Evolutionary conservation across 1,140 invertebrate species (phyloP).

Genomic region (Medauroidea extradentata): DNA sequence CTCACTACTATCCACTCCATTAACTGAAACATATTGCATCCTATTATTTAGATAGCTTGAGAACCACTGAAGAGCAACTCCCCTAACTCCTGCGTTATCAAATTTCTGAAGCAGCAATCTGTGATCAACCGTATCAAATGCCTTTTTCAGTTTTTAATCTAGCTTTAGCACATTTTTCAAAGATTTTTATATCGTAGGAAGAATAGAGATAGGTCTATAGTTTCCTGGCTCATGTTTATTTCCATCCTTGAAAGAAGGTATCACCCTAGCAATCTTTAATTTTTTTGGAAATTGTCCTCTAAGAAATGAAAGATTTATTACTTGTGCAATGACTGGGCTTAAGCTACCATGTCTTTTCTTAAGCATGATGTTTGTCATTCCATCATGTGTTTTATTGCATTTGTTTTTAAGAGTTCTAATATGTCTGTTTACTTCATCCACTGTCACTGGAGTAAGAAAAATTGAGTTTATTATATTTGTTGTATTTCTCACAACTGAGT

Average conservation of each 20-base stretch:
- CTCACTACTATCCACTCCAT: background rate
- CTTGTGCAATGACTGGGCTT: background rate
- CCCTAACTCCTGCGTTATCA: background rate
- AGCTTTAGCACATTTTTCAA: background rate
- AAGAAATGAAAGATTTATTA: constrained; percentile 11
- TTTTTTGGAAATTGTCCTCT: constrained; percentile 14
- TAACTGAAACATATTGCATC: background rate
- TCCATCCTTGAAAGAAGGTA: constrained; percentile 28
- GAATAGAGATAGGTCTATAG: constrained; percentile 31
- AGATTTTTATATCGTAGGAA: constrained; percentile 28
- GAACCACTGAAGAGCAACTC: constrained; percentile 3
- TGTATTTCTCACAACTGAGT: too few relatives aligned
- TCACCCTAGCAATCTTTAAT: constrained; percentile 29
- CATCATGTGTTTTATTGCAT: too few relatives aligned
- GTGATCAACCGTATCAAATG: constrained; percentile 13
- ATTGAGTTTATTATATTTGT: too few relatives aligned
- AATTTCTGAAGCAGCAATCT: constrained; percentile 7
- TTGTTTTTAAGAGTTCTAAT: too few relatives aligned
- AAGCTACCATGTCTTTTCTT: background rate
- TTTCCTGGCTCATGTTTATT: constrained; percentile 20
- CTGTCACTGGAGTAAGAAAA: too few relatives aligned
- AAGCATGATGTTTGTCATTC: background rate
- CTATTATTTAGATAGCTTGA: background rate
- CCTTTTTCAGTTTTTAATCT: constrained; percentile 11
- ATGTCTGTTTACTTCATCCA: too few relatives aligned